Evolutionary conservation across 2,888 invertebrate species (phyloP), one percentile per base, ranked within the genome.

Genomic region (Aspidiotus destructor): DNA sequence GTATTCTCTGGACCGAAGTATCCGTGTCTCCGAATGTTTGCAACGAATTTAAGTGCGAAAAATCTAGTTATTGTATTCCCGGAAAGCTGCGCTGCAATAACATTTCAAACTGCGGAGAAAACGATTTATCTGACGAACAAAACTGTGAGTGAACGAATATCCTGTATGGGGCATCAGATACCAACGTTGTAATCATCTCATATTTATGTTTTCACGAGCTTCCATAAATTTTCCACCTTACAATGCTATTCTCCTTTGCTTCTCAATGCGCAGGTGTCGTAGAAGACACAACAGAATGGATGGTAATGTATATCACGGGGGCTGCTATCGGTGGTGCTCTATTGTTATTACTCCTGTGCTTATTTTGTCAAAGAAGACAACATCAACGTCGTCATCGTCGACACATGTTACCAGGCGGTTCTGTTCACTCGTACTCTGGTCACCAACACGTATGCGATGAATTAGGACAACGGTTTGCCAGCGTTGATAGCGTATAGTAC

Each of bases 1-100:
- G 88, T 76, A 89, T 93, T 61, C 86, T 92, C 65, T 97, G 96
- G 95, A 96, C 96, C 70, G 96, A 97, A 81, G 87, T 96, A 74
- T 77, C 77, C 65, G 80, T 80, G 73, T 78, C 80, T 71, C 70
- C 70, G 16, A 72, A 71, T 28, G 74, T 73, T 70, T 85, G 84
- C 75, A 85, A 83, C 74, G 85, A 86, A 75, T 90, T 89, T 77
- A 83, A 85, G 73, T 91, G 91, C 77, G 77, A 78, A 71, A 82
- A 81, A 74, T 86, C 82, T 73, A 85, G 85, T 74, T 88, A 86
- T 76, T 93, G 93, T 80, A 92, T 93, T 76, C 84, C 87, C 69
- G 82, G 85, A 71, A 83, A 84, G 73, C 81, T 92, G 73, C 83
- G 84, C 71, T 92, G 92, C 80, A 88, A 92, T 78, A 81, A 83